These are phyloP conservation scores for Calycopis cecrops DNA, from an alignment of 1,140 invertebrate species.

Conservation along the genomic window DNA sequence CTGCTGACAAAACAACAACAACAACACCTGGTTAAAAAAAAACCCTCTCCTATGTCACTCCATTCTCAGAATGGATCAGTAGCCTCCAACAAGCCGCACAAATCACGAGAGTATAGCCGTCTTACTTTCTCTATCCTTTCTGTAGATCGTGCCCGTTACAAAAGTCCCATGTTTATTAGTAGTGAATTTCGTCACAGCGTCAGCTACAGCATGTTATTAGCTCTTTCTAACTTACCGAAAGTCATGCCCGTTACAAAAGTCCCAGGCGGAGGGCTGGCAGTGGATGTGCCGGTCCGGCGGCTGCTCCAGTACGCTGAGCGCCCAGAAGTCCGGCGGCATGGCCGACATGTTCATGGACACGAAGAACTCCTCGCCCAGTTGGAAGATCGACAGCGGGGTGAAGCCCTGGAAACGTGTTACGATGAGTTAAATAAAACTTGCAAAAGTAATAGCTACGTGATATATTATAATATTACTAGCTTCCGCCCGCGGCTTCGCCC, in stretches of 20 bases:
- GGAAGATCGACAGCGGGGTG: constrained; percentile 85
- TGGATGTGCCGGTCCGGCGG: constrained; percentile 84
- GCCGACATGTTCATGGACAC: constrained; percentile 88
- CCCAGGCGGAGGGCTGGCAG: constrained; percentile 93
- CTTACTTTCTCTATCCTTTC: too few species aligned
- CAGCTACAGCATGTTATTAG: constrained; percentile 84
- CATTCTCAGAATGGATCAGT: too few species aligned
- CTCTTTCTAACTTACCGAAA: constrained; percentile 87
- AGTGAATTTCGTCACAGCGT: constrained; percentile 85
- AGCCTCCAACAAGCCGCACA: too few species aligned
- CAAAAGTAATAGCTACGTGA: too few species aligned
- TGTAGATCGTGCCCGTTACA: constrained; percentile 90
- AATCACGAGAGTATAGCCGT: too few species aligned
- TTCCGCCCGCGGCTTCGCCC: too few species aligned
- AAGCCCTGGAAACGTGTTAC: constrained; percentile 79
- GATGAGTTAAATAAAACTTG: too few species aligned
- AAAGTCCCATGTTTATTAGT: constrained; percentile 95
- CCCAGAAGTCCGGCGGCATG: constrained; percentile 89
- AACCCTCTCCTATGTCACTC: too few species aligned
- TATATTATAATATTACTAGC: too few species aligned
- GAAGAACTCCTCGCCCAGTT: constrained; percentile 90
- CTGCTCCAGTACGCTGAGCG: constrained; percentile 84
- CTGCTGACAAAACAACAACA: too few species aligned
- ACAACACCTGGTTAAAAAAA: too few species aligned
- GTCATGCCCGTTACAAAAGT: constrained; percentile 92